Evolutionary conservation across 2,888 invertebrate species (phyloP).

Genomic region (Lycaena phlaeas): DNA sequence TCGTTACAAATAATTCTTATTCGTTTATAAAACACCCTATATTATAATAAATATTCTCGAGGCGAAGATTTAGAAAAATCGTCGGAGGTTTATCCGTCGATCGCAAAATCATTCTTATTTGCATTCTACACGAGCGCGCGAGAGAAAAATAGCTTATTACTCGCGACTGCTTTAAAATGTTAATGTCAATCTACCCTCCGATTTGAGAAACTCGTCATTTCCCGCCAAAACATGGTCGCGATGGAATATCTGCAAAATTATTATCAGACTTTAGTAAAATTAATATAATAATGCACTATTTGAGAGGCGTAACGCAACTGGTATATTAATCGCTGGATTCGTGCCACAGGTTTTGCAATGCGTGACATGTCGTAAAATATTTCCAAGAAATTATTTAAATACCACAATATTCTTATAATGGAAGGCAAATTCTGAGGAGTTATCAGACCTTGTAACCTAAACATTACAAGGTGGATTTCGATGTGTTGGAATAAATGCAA

Average conservation of each 20-base stretch:
- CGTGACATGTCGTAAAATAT: too few relatives aligned
- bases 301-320: neutral
- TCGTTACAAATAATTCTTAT: neutral
- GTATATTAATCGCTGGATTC: too few relatives aligned
- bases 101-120: constrained; percentile 13
- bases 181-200: constrained; percentile 14
- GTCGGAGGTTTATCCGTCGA: constrained; percentile 4
- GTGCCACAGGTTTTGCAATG: too few relatives aligned
- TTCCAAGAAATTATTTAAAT: too few relatives aligned
- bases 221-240: constrained; percentile 4
- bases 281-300: neutral
- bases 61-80: constrained; percentile 10
- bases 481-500: too few relatives aligned
- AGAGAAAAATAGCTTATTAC: constrained; percentile 21
- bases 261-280: neutral
- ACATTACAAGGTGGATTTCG: too few relatives aligned
- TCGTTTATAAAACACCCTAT: constrained; percentile 1
- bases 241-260: neutral
- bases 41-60: neutral
- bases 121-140: constrained; percentile 15
- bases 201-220: constrained; percentile 13
- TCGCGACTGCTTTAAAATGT: constrained; percentile 21
- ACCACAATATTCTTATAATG: too few relatives aligned
- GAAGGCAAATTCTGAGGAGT: too few relatives aligned
- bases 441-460: too few relatives aligned